Percentiles rank a stretch among this genome's conserved stretches.
Conservation (phyloP, 2,888 invertebrate genomes). For the Epinotia ramella region DNA sequence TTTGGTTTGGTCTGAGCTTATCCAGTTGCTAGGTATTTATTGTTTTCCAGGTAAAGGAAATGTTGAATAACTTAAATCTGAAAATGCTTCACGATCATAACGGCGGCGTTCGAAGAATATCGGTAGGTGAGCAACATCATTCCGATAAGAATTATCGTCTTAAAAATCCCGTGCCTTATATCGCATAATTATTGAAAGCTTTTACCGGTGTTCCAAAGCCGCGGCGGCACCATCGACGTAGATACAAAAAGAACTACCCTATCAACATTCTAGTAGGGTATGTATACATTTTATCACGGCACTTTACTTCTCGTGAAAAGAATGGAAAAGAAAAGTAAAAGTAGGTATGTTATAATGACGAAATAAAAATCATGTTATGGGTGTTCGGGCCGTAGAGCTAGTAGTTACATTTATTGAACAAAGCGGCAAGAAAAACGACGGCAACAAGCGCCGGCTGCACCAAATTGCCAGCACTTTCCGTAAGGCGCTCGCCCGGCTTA, state of each 20-base stretch:
- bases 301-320: slow-evolving; percentile 12
- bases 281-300: neutral
- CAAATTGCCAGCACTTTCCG: slow-evolving; percentile 73
- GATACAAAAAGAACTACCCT: neutral
- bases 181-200: no score
- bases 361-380: slow-evolving; percentile 66
- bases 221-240: no score
- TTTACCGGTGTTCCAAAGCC: no score
- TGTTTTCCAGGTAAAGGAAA: slow-evolving; percentile 21
- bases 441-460: slow-evolving; percentile 77
- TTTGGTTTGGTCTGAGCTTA: slow-evolving; percentile 12
- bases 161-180: slow-evolving; percentile 13
- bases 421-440: slow-evolving; percentile 77
- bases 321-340: slow-evolving; percentile 29
- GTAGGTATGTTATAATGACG: slow-evolving; percentile 56
- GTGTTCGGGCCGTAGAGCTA: slow-evolving; percentile 62
- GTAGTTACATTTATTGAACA: slow-evolving; percentile 74
- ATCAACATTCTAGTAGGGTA: neutral
- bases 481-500: slow-evolving; percentile 39
- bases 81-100: slow-evolving; percentile 20
- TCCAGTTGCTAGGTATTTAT: slow-evolving; percentile 33
- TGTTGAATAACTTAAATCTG: slow-evolving; percentile 15
- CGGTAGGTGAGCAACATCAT: slow-evolving; percentile 12
- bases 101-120: slow-evolving; percentile 3
- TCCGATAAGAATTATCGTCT: slow-evolving; percentile 26